A percentile compares a stretch with the other conserved stretches of the same genome.
These are phyloP conservation scores for Vespertilio murinus DNA, from an alignment of 2,797 vertebrate genomes.

Conservation along the genomic window DNA sequence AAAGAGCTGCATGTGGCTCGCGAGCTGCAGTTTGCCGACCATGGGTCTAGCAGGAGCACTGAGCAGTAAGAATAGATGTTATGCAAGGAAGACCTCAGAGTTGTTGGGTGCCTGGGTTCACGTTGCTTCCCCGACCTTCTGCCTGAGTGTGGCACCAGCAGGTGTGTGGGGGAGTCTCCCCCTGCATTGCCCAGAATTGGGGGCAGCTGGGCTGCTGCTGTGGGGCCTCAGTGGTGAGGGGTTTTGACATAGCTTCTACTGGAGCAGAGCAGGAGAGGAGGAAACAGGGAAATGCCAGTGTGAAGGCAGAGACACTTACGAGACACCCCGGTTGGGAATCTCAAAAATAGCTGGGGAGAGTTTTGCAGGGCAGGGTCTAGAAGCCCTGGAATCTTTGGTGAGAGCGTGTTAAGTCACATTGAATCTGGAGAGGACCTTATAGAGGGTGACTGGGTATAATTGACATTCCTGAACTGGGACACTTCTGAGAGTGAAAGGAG, in stretches of 20 bases:
- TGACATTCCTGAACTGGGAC: background rate
- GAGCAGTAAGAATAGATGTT: background rate
- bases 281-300: background rate
- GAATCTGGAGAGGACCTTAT: background rate
- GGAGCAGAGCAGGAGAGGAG: background rate
- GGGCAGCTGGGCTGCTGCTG: fast-evolving
- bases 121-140: background rate
- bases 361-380: background rate
- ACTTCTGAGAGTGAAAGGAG: background rate
- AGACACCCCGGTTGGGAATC: background rate
- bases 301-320: background rate
- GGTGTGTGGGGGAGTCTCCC: background rate
- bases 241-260: background rate
- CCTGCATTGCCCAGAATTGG: background rate
- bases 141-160: background rate
- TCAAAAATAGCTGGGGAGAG: background rate
- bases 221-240: background rate
- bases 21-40: too few species aligned
- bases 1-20: too few species aligned
- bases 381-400: background rate
- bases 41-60: background rate
- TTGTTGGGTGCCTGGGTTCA: background rate
- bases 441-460: background rate
- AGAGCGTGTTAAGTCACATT: background rate
- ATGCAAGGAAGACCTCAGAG: background rate